Percentiles rank a stretch among this genome's conserved stretches.
Conservation (phyloP, 2,797 vertebrate species). For the Emydoidea blandingii region DNA sequence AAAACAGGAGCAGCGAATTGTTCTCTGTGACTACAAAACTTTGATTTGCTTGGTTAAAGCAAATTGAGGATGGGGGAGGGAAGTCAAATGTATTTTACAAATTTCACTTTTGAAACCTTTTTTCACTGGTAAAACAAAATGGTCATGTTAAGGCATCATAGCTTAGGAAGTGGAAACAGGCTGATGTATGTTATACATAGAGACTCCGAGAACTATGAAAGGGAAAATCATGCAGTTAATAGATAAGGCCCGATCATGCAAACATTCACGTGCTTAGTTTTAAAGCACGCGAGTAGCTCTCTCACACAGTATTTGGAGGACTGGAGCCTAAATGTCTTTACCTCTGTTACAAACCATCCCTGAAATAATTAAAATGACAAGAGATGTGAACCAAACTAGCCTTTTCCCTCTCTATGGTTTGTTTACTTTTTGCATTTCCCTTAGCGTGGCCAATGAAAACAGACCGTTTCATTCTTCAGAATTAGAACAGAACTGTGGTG, state of each 20-base stretch:
- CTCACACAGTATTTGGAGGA: not conserved
- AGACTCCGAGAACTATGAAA: too few species aligned
- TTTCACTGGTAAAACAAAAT: not conserved
- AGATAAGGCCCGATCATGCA: not conserved
- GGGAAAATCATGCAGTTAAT: not conserved
- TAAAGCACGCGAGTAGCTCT: not conserved
- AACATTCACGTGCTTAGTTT: not conserved
- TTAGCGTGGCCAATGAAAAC: not conserved
- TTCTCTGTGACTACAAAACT: not conserved
- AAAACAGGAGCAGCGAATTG: not conserved
- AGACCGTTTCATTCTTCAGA: not conserved
- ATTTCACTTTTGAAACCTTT: not conserved
- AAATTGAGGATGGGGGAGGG: not conserved
- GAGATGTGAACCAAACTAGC: not conserved
- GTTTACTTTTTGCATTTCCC: not conserved
- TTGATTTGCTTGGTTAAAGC: not conserved
- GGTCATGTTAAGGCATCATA: fast-evolving
- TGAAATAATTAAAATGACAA: not conserved
- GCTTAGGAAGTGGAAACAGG: fast-evolving
- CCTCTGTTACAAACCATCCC: not conserved
- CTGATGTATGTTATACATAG: not conserved
- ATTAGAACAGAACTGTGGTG: not conserved
- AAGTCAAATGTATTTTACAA: not conserved
- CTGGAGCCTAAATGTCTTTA: not conserved
- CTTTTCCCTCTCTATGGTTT: not conserved